Conservation (phyloP, 2,113 vertebrate genomes). For the Pipra filicauda region DNA sequence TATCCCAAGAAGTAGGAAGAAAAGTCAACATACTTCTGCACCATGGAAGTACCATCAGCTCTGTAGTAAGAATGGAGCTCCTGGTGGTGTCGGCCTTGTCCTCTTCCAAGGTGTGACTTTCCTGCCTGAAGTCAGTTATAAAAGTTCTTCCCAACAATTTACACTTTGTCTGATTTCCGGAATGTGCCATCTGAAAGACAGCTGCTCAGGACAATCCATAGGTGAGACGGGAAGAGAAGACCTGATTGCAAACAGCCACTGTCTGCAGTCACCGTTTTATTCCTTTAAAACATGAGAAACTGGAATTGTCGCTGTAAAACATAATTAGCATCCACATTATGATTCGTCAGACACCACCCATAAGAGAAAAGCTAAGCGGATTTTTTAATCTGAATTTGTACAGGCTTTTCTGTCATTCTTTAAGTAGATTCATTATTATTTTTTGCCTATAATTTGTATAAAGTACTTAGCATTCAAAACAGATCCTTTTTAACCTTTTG, state of each 20-base stretch:
- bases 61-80: not conserved
- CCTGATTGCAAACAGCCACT: not conserved
- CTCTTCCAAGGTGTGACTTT: not conserved
- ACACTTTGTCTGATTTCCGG: not conserved
- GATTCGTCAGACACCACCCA: not conserved
- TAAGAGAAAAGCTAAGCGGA: not conserved
- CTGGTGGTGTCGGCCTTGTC: not conserved
- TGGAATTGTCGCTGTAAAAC: not conserved
- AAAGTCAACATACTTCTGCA: not conserved
- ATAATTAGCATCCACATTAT: not conserved
- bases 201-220: not conserved
- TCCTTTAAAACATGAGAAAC: not conserved
- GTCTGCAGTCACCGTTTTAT: not conserved
- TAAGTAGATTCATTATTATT: conserved; percentile 29
- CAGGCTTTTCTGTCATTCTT: conserved; percentile 2
- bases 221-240: fast-evolving
- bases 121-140: not conserved
- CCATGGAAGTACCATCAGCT: not conserved
- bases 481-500: conserved; percentile 87
- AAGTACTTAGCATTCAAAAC: conserved; percentile 80
- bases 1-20: not conserved
- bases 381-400: conserved; percentile 37
- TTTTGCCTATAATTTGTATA: conserved; percentile 59
- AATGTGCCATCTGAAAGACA: not conserved
- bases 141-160: not conserved